Conservation (phyloP, 2,888 invertebrate species). For the Ichneumon xanthorius region DNA sequence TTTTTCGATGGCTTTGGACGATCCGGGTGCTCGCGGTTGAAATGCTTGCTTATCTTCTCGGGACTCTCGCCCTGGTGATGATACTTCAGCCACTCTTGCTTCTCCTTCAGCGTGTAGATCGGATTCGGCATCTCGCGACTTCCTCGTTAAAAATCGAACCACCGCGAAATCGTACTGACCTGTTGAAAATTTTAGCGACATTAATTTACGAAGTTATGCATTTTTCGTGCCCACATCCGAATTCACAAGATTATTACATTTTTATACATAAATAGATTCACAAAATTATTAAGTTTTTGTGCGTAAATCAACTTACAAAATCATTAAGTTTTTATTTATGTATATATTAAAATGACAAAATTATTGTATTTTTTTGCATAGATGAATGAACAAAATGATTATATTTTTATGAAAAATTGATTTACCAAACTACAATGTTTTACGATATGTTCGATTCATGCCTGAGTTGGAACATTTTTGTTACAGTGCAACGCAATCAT, state of each 20-base stretch:
- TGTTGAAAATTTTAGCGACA: neutral
- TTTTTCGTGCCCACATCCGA: too few species aligned
- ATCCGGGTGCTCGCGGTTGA: conserved; percentile 60
- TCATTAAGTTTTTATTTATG: too few species aligned
- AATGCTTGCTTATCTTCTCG: conserved; percentile 62
- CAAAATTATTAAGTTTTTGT: too few species aligned
- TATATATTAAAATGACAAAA: too few species aligned
- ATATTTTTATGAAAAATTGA: too few species aligned
- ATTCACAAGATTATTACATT: too few species aligned
- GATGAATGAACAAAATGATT: too few species aligned
- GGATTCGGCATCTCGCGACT: conserved; percentile 61
- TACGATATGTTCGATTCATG: too few species aligned
- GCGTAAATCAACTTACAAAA: too few species aligned
- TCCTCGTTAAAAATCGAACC: neutral
- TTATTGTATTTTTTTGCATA: too few species aligned
- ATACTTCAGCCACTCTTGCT: conserved; percentile 66
- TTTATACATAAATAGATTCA: too few species aligned
- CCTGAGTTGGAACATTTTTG: neutral
- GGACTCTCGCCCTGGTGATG: conserved; percentile 66
- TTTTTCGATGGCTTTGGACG: conserved; percentile 66
- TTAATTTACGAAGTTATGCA: neutral
- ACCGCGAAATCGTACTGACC: neutral
- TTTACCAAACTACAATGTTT: too few species aligned
- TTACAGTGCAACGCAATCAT: neutral
- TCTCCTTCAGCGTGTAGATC: conserved; percentile 63